Percentiles rank a stretch among this genome's conserved stretches.
Conservation (phyloP, 2,888 invertebrate genomes). For the Gasteruption jaculator region DNA sequence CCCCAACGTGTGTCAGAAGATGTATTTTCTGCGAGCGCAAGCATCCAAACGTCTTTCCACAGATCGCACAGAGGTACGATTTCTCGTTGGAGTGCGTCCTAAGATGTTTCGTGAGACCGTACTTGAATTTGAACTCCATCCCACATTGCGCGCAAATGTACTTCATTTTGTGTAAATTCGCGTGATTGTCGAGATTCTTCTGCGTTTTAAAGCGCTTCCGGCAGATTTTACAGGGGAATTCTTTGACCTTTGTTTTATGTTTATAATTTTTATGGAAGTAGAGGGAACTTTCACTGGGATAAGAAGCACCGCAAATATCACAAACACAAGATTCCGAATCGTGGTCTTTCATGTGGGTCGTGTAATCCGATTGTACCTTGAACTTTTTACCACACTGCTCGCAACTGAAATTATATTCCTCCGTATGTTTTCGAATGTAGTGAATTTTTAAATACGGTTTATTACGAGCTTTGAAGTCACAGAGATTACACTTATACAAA, state of each 20-base stretch:
- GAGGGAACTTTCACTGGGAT: slow-evolving; percentile 40
- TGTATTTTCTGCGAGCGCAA: slow-evolving; percentile 43
- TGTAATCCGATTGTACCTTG: slow-evolving; percentile 55
- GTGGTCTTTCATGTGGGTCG: slow-evolving; percentile 53
- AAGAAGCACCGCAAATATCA: slow-evolving; percentile 43
- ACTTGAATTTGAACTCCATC: slow-evolving; percentile 43
- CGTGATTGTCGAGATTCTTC: slow-evolving; percentile 39
- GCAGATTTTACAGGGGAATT: slow-evolving; percentile 38
- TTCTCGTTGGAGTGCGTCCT: slow-evolving; percentile 42
- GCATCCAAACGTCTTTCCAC: slow-evolving; percentile 42
- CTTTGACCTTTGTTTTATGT: slow-evolving; percentile 40
- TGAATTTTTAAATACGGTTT: slow-evolving; percentile 44
- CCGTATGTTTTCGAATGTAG: slow-evolving; percentile 41
- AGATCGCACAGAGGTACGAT: slow-evolving; percentile 40
- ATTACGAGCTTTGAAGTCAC: slow-evolving; percentile 40
- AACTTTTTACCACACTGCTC: slow-evolving; percentile 56
- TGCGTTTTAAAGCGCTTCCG: slow-evolving; percentile 42
- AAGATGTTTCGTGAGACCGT: slow-evolving; percentile 42
- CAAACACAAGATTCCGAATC: slow-evolving; percentile 42
- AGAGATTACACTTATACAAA: slow-evolving; percentile 35
- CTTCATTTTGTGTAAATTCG: slow-evolving; percentile 40
- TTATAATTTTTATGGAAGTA: slow-evolving; percentile 45
- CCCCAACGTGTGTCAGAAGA: slow-evolving; percentile 38
- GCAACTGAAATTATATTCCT: slow-evolving; percentile 54
- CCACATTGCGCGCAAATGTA: slow-evolving; percentile 46